Evolutionary conservation across 2,113 vertebrate genomes (phyloP), one percentile per base, ranked within the genome.

Genomic region (Ochotona curzoniae): DNA sequence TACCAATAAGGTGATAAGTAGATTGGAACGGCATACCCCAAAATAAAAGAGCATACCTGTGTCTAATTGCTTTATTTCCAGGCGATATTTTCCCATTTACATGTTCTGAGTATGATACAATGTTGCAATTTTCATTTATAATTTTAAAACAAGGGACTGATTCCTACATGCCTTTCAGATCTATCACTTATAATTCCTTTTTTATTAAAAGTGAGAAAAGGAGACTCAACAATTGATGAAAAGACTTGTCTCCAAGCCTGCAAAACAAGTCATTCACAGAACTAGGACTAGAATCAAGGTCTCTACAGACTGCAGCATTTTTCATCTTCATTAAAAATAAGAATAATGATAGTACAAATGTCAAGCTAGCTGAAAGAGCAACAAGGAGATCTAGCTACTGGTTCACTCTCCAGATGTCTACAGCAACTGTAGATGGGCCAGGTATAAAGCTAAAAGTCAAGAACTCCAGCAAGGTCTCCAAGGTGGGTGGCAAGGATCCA

Each of bases 171-270:
- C 2, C 30, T 81, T 49, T 2, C 8, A 75, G 8, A 32, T 73
- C 2, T 5, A 92, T 67, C 20, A 15, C 28, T 54, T 73, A 12
- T 32, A 79, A 85, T 38, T n/a, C 20, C 7, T 70, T 91, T 71
- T 13, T 86, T 73, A 47, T 61, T 92, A 49, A 63, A 80, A 2
- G 44, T 35, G 73, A 78, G 60, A 9, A 96, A 95, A 91, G 38
- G 49, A 96, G 30, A 10, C 26, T 44, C 38, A 44, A 44, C 38
- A 21, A 87, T 15, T 32, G 44, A 73, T 1, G 28, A 14, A 83
- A 84, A 20, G 0, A 0, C 92, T 69, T 74, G 74, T 26, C 15
- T 25, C 30, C 44, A 13, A 38, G 18, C 30, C 17, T 26, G 60
- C 7, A 23, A 35, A 94, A 30, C 0, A 69, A 95, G 30, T 89